Evolutionary conservation across 2,113 vertebrate species (phyloP), one percentile per base, ranked within the genome.

Genomic region (Xiphophorus hellerii): DNA sequence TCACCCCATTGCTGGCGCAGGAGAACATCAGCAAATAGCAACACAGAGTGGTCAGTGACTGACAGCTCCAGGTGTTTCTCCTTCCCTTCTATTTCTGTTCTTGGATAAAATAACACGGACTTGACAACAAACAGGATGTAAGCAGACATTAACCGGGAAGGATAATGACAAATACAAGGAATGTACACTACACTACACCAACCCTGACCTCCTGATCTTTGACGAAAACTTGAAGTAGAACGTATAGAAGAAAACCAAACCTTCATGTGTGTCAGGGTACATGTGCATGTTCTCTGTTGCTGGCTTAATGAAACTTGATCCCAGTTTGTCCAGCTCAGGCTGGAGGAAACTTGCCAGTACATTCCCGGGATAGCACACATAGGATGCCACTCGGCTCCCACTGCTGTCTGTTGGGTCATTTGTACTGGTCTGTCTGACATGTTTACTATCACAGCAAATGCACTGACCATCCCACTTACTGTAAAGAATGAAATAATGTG

Each of bases 31-130:
- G 63, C 44, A 74, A 83, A 81, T 28, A 44, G 15, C 37, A 84
- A 62, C 62, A 54, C 31, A 62, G 6, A 37, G 51, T n/a, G 22
- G 33, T 42, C n/a, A 39, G 22, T 88, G 83, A 92, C 30, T 88
- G 91, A 90, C 90, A 85, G 81, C 78, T 86, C 81, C 91, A 90
- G 88, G 87, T 90, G 91, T 83, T 74, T 67, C 48, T 37, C 22
- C 81, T 77, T 33, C 69, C 22, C 17, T 27, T 83, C 91, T 90
- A 92, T 91, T 92, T 91, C 42, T 64, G 81, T 71, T 82, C 60
- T 8, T 76, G 44, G 60, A 91, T 91, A 83, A 88, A 91, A 90
- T 87, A 66, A 5, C 33, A 44, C 27, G 1, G 17, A 6, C 44
- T 48, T 48, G 14, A 42, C 44, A 48, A 48, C 84, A 78, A 78